Evolutionary conservation across 1,140 invertebrate genomes (phyloP), one percentile per base, ranked within the genome.

Genomic region (Odontomachus brunneus): DNA sequence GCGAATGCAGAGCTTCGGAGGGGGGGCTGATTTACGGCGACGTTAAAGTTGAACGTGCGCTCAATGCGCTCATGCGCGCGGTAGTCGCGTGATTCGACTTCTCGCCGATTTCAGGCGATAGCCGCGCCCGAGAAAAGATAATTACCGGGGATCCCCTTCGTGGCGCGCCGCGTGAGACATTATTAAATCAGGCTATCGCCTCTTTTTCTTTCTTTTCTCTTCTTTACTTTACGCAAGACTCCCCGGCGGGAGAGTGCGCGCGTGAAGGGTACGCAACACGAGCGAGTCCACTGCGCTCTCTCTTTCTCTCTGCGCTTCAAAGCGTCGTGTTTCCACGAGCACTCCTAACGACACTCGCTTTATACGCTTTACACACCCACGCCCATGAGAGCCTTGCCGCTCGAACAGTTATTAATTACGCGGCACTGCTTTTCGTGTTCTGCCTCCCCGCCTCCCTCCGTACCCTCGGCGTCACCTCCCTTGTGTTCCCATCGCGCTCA

Each of bases 381-480:
- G 83, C 82, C 44, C 51, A 0, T 7, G 38, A 44, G 38, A 44
- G 17, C 2, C 15, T 57, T 26, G 73, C 44, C 57, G 63, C 74
- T 84, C 83, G 76, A 84, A 84, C 76, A 67, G 49, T 82, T 84
- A 84, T 84, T 84, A 84, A 84, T 84, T 84, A 84, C 83, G 67
- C 67, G 59, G 66, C 49, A 72, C 48, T 14, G 57, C 22, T 66
- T 84, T 84, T 84, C 75, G 38, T 81, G 63, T 84, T 71, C 65
- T 26, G n/a, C n/a, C n/a, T 48, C 38, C 67, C 53, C 38, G 38
- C 3, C 9, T 5, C 29, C 5, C 29, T 5, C 29, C 29, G 2
- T 38, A 65, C 49, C 51, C 59, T 24, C n/a, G n/a, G n/a, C 17
- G n/a, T 22, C 49, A 17, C 51, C 44, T 22, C 29, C 26, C 11